Conservation (phyloP, 2,113 vertebrate genomes). For the Machaerirhynchus nigripectus region DNA sequence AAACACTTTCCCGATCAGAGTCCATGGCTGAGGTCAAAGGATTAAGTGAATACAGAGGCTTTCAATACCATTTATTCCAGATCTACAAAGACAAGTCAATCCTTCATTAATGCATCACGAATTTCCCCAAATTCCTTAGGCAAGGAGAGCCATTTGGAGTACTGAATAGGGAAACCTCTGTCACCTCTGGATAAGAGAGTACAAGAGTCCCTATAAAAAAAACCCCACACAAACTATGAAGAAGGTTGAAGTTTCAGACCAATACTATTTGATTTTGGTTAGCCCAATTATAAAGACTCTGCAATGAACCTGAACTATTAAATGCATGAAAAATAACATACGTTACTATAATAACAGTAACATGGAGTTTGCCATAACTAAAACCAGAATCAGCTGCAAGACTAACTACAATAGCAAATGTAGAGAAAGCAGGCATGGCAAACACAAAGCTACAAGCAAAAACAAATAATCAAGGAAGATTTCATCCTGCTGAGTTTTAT, state of each 20-base stretch:
- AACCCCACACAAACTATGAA: background rate
- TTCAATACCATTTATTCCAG: background rate
- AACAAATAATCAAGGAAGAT: background rate
- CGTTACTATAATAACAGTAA: background rate
- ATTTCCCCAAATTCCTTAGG: background rate
- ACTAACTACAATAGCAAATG: background rate
- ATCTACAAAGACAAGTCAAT: background rate
- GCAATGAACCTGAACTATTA: background rate
- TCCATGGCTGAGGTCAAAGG: background rate
- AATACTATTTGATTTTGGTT: background rate
- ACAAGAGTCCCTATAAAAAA: background rate
- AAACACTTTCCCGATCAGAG: background rate
- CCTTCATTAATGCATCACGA: background rate
- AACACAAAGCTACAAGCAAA: background rate
- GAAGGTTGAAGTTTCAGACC: background rate
- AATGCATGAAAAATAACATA: background rate
- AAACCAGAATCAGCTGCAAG: background rate
- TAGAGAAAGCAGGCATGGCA: background rate
- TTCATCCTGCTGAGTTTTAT: background rate
- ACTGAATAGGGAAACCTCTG: rapidly evolving
- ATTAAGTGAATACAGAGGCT: background rate
- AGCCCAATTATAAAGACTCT: background rate
- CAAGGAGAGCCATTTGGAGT: background rate
- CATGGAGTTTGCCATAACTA: background rate
- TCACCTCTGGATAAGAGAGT: background rate